Evolutionary conservation across 1,140 invertebrate genomes (phyloP), one percentile per base, ranked within the genome.

Genomic region (Drosophila leontia): DNA sequence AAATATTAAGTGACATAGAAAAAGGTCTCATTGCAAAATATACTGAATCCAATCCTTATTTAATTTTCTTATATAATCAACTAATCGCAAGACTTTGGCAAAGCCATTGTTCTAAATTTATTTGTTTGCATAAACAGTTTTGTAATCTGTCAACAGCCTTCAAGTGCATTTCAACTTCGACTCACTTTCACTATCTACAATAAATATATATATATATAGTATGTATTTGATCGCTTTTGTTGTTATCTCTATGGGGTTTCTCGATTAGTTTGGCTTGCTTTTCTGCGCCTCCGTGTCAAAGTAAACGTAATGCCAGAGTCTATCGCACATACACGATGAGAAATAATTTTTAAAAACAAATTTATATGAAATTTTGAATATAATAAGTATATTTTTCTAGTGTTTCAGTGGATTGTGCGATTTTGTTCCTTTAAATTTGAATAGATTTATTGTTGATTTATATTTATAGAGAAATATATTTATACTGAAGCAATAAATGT

Each of bases 191-290:
- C 53, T 42, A 26, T 72, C 29, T 37, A 32, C 39, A 50, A 29
- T 29, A 5, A 4, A 26, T 5, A 29, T 29, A 29, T 29, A 29
- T 29, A 29, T 29, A 29, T 23, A 23, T 23, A 23, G 23, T 23
- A 23, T 50, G 15, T 42, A 57, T 29, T 62, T 39, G 17, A 63
- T 63, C 44, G 32, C 29, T 51, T 58, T 76, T 50, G 17, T 42
- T 75, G 41, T 57, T 63, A 57, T 57, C 50, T 17, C 63, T 47
- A 48, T 44, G 44, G 67, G 65, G 23, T 15, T 51, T 47, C 50
- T 57, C 50, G 64, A 56, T 71, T 69, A 69, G 64, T 55, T 45
- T 55, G 50, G 34, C 32, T 71, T 65, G 26, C 7, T 39, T 57
- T 47, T 35, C 41, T 39, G 41, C 3, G 29, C 8, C 12, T 6